Evolutionary conservation across 30 jellyfish, hydroid and myxozoan species (phyloP).

Genomic region (Aurelia aurita complex sp. Pacific): DNA sequence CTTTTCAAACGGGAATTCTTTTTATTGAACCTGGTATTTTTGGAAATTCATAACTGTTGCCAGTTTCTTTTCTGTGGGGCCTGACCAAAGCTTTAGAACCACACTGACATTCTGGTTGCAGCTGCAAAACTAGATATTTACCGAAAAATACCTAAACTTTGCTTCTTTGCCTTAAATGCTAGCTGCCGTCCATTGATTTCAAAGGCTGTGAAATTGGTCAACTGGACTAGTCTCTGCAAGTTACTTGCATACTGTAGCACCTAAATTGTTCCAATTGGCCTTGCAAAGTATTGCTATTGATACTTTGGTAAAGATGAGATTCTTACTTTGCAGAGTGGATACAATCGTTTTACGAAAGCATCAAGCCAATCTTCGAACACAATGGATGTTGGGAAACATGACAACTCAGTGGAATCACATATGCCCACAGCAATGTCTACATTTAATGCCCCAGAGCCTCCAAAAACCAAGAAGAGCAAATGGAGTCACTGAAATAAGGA

Average conservation of each 20-base stretch:
- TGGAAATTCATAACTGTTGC: too few species aligned
- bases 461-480: conserved; percentile 48
- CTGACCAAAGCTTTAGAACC: too few species aligned
- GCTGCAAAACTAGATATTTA: too few species aligned
- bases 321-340: conserved; percentile 71
- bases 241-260: background rate
- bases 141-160: too few species aligned
- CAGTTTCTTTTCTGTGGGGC: too few species aligned
- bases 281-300: background rate
- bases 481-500: conserved; percentile 34
- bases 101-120: too few species aligned
- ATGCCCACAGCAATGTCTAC: conserved; percentile 61
- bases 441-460: conserved; percentile 66
- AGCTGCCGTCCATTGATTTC: too few species aligned
- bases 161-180: too few species aligned
- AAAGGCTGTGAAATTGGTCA: too few species aligned
- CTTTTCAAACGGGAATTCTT: too few species aligned
- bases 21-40: too few species aligned
- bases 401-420: conserved; percentile 31
- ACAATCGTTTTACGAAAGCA: conserved; percentile 87
- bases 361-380: conserved; percentile 81
- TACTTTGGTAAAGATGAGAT: background rate
- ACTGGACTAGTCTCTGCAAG: too few species aligned
- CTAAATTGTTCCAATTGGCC: background rate
- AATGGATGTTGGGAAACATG: conserved; percentile 86